These are phyloP conservation scores for Drosophila merina DNA, from an alignment of 2,888 invertebrate species.

Conservation along the genomic window DNA sequence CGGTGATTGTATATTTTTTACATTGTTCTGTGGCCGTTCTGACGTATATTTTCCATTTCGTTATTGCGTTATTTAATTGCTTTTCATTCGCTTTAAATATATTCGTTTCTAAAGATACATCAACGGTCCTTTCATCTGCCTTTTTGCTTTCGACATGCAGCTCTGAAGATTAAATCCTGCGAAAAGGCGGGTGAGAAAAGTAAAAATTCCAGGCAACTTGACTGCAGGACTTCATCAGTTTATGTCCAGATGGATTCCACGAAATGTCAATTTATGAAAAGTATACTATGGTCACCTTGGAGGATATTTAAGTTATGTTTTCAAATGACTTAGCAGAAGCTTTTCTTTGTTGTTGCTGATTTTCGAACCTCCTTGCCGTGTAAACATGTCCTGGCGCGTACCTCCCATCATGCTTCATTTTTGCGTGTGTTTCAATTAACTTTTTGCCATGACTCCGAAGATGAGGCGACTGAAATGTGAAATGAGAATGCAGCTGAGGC, in stretches of 20 bases:
- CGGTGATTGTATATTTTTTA: slow-evolving; percentile 52
- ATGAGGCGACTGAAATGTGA: slow-evolving; percentile 43
- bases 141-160: slow-evolving; percentile 10
- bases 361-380: background rate
- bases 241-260: slow-evolving; percentile 3
- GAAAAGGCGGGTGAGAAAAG: slow-evolving; percentile 6
- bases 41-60: slow-evolving; percentile 26
- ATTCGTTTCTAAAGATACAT: slow-evolving; percentile 19
- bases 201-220: background rate
- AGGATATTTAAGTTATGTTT: background rate
- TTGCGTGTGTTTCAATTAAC: slow-evolving; percentile 77
- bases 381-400: slow-evolving; percentile 22
- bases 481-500: slow-evolving; percentile 54
- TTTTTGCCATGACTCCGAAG: slow-evolving; percentile 71
- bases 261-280: background rate
- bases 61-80: slow-evolving; percentile 45
- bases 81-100: slow-evolving; percentile 39
- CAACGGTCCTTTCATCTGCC: slow-evolving; percentile 10
- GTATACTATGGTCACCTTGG: background rate
- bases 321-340: background rate
- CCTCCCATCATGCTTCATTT: slow-evolving; percentile 58
- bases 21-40: slow-evolving; percentile 20
- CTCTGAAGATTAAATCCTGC: slow-evolving; percentile 22
- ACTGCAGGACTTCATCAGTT: slow-evolving; percentile 6
- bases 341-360: background rate